A percentile compares a stretch with the other conserved stretches of the same genome.
Evolutionary conservation across 2,797 vertebrate species (phyloP).

Genomic region (Alcedo quadribrachys): DNA sequence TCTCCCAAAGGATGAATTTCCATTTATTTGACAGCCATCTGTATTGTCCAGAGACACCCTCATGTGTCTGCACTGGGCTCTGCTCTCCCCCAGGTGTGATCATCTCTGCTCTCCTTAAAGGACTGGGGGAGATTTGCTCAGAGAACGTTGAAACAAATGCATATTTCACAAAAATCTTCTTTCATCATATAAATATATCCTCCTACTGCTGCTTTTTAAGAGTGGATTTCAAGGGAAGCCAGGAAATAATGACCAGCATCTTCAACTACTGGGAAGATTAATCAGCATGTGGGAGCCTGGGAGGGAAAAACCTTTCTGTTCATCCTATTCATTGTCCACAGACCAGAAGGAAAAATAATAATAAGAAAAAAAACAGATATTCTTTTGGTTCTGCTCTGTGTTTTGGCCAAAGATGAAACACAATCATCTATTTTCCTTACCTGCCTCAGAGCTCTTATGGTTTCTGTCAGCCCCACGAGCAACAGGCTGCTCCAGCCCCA

Average conservation of each 20-base stretch:
- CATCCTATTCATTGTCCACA: not conserved
- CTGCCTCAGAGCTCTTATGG: not conserved
- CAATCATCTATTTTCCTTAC: not conserved
- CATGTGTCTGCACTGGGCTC: not conserved
- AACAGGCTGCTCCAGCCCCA: rapidly evolving
- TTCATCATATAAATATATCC: not conserved
- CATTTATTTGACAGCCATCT: not conserved
- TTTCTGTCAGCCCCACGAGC: not conserved
- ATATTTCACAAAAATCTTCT: not conserved
- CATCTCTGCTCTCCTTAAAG: not conserved
- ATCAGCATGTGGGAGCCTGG: not conserved
- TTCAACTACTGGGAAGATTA: not conserved
- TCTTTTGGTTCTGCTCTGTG: not conserved
- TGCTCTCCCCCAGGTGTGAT: not conserved
- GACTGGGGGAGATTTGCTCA: not conserved
- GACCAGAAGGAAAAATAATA: not conserved
- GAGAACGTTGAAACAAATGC: not conserved
- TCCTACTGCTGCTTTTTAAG: not conserved
- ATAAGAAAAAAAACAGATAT: not conserved
- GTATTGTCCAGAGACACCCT: not conserved
- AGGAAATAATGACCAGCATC: not conserved
- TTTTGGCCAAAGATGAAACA: not conserved
- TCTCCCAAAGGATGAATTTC: not conserved
- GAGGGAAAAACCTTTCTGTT: not conserved
- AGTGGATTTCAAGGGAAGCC: not conserved